Evolutionary conservation across 2,113 vertebrate genomes (phyloP).

Genomic region (Mastomys natalensis): DNA sequence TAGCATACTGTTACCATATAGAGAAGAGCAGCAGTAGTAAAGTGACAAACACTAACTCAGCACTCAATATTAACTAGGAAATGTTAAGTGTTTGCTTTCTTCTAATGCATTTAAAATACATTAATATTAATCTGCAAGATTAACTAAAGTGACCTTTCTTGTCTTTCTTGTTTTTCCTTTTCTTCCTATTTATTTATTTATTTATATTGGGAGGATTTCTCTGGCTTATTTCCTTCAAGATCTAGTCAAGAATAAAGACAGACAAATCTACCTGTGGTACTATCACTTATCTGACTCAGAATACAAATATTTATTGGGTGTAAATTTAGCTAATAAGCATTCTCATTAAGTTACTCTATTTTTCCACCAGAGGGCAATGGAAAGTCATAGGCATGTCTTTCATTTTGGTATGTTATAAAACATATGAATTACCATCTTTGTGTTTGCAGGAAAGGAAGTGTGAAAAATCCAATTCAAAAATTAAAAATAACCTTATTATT

Average conservation of each 20-base stretch:
- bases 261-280: not conserved
- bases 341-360: constrained; percentile 50
- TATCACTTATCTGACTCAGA: not conserved
- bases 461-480: not conserved
- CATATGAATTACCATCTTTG: constrained; percentile 2
- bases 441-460: not conserved
- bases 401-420: not conserved
- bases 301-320: not conserved
- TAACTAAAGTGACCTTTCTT: not conserved
- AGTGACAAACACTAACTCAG: not conserved
- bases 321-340: constrained; percentile 10
- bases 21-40: not conserved
- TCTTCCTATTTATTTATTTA: too few species aligned
- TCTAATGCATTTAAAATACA: constrained; percentile 13
- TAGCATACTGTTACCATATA: not conserved
- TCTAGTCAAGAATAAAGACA: not conserved
- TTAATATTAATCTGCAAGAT: not conserved
- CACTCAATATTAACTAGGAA: not conserved
- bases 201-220: not conserved
- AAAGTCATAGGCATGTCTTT: constrained; percentile 51
- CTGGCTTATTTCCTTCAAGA: not conserved
- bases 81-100: not conserved
- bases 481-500: not conserved
- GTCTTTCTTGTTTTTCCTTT: too few species aligned
- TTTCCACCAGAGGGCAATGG: constrained; percentile 73